Conservation (phyloP, 2,113 vertebrate species). For the Lycaon pictus region DNA sequence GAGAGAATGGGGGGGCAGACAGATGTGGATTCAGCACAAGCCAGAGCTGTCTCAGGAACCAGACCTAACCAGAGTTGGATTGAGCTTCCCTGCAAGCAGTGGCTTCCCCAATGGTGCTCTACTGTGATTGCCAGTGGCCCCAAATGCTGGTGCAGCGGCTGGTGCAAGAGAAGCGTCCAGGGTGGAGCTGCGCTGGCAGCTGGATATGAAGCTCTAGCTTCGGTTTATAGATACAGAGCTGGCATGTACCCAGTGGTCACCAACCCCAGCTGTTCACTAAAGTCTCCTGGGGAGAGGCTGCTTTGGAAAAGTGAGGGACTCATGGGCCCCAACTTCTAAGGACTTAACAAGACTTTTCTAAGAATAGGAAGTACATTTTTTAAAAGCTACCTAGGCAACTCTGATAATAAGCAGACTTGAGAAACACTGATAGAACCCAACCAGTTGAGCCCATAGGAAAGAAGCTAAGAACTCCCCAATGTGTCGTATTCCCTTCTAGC, state of each 20-base stretch:
- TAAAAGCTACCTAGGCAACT: not conserved
- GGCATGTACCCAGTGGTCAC: not conserved
- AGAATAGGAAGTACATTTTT: not conserved
- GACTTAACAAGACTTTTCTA: not conserved
- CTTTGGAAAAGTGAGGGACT: not conserved
- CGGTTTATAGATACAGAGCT: not conserved
- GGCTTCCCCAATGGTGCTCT: not conserved
- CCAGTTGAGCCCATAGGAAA: not conserved
- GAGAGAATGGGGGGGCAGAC: rapidly evolving
- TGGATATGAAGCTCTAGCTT: not conserved
- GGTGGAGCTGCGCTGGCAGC: rapidly evolving
- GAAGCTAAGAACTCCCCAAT: not conserved
- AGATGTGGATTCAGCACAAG: not conserved
- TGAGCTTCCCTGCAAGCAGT: not conserved
- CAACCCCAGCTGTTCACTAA: not conserved
- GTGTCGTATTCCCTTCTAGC: not conserved
- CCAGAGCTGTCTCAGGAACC: not conserved
- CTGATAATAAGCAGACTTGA: not conserved
- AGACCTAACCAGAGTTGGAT: not conserved
- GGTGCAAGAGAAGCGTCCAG: not conserved
- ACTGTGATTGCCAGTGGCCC: not conserved
- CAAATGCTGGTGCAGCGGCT: not conserved
- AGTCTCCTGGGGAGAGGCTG: not conserved
- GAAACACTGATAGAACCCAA: not conserved
- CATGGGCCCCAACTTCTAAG: not conserved